Percentiles rank a stretch among this genome's conserved stretches.
These are phyloP conservation scores for Crioceris asparagi DNA, from an alignment of 2,888 invertebrate species.

Conservation along the genomic window DNA sequence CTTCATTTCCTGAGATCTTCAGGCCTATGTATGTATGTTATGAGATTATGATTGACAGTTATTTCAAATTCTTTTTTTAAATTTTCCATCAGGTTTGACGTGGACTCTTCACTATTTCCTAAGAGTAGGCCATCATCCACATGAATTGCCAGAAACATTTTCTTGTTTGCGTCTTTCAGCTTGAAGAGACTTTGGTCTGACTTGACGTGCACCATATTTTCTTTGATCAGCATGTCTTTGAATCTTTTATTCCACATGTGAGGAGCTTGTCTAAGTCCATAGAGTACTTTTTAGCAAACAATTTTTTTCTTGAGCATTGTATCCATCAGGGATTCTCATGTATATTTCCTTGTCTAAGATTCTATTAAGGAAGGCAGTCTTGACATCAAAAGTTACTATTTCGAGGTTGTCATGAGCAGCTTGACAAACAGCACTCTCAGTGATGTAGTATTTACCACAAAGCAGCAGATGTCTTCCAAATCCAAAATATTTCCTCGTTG, in stretches of 20 bases:
- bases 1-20: no score
- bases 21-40: no score
- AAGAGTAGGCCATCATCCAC: neutral
- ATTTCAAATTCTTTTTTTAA: neutral
- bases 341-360: no score
- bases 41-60: no score
- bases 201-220: no score
- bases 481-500: no score
- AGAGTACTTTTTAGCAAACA: conserved; percentile 1
- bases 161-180: neutral
- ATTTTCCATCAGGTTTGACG: neutral
- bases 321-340: no score
- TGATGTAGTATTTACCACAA: conserved; percentile 6
- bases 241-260: neutral
- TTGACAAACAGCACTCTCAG: conserved; percentile 10
- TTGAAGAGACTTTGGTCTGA: neutral
- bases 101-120: neutral
- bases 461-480: conserved; percentile 10
- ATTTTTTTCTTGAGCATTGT: no score
- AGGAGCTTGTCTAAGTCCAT: conserved; percentile 3
- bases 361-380: no score
- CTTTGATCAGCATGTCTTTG: neutral
- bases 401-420: no score
- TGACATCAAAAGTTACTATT: no score
- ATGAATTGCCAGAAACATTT: neutral